Evolutionary conservation across 2,797 vertebrate genomes (phyloP).

Genomic region (Carcharodon carcharias): DNA sequence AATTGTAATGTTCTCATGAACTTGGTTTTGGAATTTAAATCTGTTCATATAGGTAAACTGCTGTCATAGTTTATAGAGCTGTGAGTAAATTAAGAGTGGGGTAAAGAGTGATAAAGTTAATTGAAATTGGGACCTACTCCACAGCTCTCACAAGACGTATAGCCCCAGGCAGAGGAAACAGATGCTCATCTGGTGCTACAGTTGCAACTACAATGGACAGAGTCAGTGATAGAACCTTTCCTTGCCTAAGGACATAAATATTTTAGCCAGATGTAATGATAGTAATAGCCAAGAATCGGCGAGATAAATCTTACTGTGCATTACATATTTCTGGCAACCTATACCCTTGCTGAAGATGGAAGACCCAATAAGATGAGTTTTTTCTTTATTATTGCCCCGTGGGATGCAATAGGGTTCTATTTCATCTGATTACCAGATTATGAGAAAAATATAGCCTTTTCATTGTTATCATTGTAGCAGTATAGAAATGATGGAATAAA

Average conservation of each 20-base stretch:
- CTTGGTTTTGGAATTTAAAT: neutral
- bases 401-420: conserved; percentile 39
- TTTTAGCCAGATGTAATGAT: conserved; percentile 53
- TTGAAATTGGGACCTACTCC: conserved; percentile 56
- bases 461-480: conserved; percentile 37
- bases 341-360: conserved; percentile 42
- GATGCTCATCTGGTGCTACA: conserved; percentile 54
- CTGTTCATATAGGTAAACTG: conserved; percentile 45
- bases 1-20: neutral
- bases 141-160: conserved; percentile 53
- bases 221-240: conserved; percentile 53
- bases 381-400: conserved; percentile 37
- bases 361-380: conserved; percentile 43
- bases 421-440: conserved; percentile 39
- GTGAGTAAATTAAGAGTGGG: conserved; percentile 59
- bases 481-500: conserved; percentile 42
- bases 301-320: conserved; percentile 49
- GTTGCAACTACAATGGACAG: conserved; percentile 47
- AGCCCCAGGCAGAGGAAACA: conserved; percentile 52
- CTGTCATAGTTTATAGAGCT: conserved; percentile 53
- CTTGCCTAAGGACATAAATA: conserved; percentile 48
- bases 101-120: conserved; percentile 54
- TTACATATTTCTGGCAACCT: conserved; percentile 45
- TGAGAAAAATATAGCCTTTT: conserved; percentile 39
- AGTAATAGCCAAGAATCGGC: conserved; percentile 47